phyloP scores from a whole-genome alignment of 1,140 invertebrate species.

The Dysdera silvatica region DNA sequence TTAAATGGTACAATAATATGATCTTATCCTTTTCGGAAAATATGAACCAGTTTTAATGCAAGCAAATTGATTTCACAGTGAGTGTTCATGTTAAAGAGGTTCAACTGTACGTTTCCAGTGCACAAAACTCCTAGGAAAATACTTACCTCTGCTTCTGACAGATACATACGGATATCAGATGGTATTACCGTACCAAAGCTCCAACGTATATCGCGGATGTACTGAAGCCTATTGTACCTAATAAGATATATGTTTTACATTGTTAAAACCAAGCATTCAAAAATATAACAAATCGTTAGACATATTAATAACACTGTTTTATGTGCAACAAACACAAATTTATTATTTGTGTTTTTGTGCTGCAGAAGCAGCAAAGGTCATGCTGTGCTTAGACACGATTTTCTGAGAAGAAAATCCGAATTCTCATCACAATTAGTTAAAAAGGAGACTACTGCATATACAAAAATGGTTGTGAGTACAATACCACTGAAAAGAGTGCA shows the following conservation, averaged over 20 bases:
- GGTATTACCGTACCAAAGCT: constrained; percentile 86
- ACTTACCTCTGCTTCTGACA: constrained; percentile 66
- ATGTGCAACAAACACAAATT: not conserved
- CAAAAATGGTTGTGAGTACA: too few species aligned
- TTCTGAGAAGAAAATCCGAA: not conserved
- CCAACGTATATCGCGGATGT: constrained; percentile 77
- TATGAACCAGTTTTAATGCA: too few species aligned
- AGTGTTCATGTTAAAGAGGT: not conserved
- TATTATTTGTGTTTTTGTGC: too few species aligned
- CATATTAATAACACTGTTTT: not conserved
- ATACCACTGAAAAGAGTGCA: too few species aligned
- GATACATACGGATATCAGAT: constrained; percentile 65
- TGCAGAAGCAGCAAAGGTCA: not conserved
- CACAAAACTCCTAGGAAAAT: not conserved
- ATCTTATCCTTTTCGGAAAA: too few species aligned
- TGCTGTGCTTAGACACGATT: not conserved
- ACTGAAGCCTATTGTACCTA: constrained; percentile 66
- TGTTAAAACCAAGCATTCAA: not conserved
- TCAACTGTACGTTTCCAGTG: not conserved
- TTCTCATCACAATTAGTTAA: not conserved
- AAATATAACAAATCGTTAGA: not conserved
- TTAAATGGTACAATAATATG: too few species aligned
- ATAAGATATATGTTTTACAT: constrained; percentile 13
- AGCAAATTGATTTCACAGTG: too few species aligned
- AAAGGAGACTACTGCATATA: too few species aligned